Percentiles rank a stretch among this genome's conserved stretches.
Evolutionary conservation across 2,888 invertebrate species (phyloP).

Genomic region (Drosophila birchii): DNA sequence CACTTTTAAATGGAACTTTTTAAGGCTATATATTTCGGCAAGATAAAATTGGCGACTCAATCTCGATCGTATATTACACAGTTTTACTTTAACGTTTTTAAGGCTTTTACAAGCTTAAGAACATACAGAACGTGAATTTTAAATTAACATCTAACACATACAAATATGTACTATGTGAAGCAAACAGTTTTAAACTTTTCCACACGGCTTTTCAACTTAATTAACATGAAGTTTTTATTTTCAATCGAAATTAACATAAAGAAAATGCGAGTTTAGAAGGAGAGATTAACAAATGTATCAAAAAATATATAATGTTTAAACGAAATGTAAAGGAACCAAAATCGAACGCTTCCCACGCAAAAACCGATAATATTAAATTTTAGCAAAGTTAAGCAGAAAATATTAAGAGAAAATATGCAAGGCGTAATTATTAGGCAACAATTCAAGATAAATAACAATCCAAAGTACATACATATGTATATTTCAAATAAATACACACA

Average conservation of each 20-base stretch:
- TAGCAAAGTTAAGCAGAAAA: slow-evolving; percentile 53
- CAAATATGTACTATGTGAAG: slow-evolving; percentile 6
- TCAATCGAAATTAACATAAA: slow-evolving; percentile 15
- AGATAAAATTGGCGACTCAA: slow-evolving; percentile 62
- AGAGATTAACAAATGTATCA: slow-evolving; percentile 27
- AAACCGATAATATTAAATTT: slow-evolving; percentile 81
- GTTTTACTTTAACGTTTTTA: slow-evolving; percentile 80
- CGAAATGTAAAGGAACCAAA: slow-evolving; percentile 83
- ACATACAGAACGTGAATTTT: slow-evolving; percentile 58
- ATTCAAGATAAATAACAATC: slow-evolving; percentile 44
- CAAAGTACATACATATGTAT: slow-evolving; percentile 42
- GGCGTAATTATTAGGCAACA: slow-evolving; percentile 30
- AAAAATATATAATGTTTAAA: slow-evolving; percentile 47
- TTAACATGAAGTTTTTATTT: slow-evolving; percentile 43
- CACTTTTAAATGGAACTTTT: slow-evolving; percentile 69
- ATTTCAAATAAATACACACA: slow-evolving; percentile 26
- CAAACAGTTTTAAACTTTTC: slow-evolving; percentile 61
- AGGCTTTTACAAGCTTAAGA: slow-evolving; percentile 72
- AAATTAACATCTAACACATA: slow-evolving; percentile 48
- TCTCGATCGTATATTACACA: slow-evolving; percentile 49
- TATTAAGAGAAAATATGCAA: slow-evolving; percentile 29
- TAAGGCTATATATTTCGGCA: slow-evolving; percentile 52
- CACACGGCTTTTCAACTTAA: slow-evolving; percentile 56
- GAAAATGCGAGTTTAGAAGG: slow-evolving; percentile 3
- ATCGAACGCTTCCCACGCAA: slow-evolving; percentile 84